Percentiles rank a stretch among this genome's conserved stretches.
Conservation (phyloP, 2,113 vertebrate species). For the Scomber scombrus region DNA sequence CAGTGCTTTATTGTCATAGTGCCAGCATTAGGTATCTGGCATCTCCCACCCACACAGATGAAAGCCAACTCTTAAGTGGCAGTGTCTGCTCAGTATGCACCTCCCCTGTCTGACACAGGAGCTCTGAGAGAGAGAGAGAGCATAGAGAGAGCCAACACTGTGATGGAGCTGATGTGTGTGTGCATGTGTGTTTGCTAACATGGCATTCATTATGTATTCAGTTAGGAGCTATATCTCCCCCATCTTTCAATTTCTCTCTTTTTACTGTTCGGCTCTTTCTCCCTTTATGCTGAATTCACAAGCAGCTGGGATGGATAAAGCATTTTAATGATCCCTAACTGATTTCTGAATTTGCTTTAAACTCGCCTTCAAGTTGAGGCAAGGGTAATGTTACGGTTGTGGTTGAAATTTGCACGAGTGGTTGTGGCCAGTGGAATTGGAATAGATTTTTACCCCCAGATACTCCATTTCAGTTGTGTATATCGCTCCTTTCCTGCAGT, state of each 20-base stretch:
- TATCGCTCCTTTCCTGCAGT: slow-evolving; percentile 4
- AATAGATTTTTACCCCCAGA: slow-evolving; percentile 34
- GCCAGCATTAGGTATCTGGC: slow-evolving; percentile 61
- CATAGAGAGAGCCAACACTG: slow-evolving; percentile 16
- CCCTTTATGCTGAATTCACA: slow-evolving; percentile 64
- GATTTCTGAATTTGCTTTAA: slow-evolving; percentile 66
- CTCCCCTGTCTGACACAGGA: slow-evolving; percentile 72
- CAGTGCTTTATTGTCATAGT: slow-evolving; percentile 46
- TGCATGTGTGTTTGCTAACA: slow-evolving; percentile 62
- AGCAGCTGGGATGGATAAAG: slow-evolving; percentile 70
- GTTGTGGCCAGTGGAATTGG: slow-evolving; percentile 48
- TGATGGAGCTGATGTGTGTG: slow-evolving; percentile 39
- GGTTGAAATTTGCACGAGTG: slow-evolving; percentile 55
- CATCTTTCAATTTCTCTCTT: slow-evolving; percentile 75
- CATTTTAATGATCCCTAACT: slow-evolving; percentile 67
- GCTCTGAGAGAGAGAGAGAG: slow-evolving; percentile 12
- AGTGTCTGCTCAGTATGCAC: slow-evolving; percentile 71
- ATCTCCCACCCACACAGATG: slow-evolving; percentile 81
- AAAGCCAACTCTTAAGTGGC: slow-evolving; percentile 77
- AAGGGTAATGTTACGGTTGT: slow-evolving; percentile 54
- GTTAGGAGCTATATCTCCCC: slow-evolving; percentile 64
- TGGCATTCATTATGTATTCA: slow-evolving; percentile 59
- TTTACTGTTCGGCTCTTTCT: slow-evolving; percentile 64
- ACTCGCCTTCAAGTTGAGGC: slow-evolving; percentile 50
- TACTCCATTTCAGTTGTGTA: slow-evolving; percentile 29